Base-by-base conservation (phyloP, 2,113 vertebrate species). In the Tychaedon coryphoeus region DNA sequence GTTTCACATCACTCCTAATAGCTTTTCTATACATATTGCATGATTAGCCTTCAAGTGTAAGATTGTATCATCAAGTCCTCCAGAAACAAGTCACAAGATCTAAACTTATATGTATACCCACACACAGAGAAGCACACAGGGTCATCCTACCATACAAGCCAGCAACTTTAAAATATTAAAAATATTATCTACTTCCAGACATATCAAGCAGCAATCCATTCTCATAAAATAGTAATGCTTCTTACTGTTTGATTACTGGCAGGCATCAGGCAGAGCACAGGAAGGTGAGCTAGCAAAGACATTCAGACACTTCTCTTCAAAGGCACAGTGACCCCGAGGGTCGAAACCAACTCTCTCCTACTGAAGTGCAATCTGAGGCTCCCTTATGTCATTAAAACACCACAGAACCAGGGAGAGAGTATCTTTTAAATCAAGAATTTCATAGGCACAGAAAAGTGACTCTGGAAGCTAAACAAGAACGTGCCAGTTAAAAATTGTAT, bases 191-290 rank as follows among this genome's bases (percentile, higher is more conserved):
- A 74, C 60, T 43, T 93, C 14, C 50, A 86, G 60, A 92, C 43
- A 20, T 61, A 90, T 74, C 88, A 93, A 79, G 70, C 77, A 88
- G 90, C 57, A 95, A 74, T 56, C 73, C 36, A 80, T n/a, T 42
- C 89, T 96, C 91, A 95, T 96, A 60, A 96, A 95, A 96, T 86
- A 88, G n/a, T 94, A 91, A 95, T 93, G 69, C 26, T 60, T 83
- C 72, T 67, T 66, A 71, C 45, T 96, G 95, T 94, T 80, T 90
- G 33, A 75, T 93, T 92, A 84, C 53, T 86, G 82, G 64, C 76
- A 86, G 91, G 82, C 79, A 94, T 77, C 82, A 86, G 34, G 81
- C 84, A 92, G 5, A 92, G 93, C 57, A 90, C 62, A 86, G 80
- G n/a, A 86, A 84, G 76, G 86, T 86, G 61, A 96, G 53, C 64